Base-by-base conservation (phyloP, 2,888 invertebrate genomes). In the Drosophila merina region DNA sequence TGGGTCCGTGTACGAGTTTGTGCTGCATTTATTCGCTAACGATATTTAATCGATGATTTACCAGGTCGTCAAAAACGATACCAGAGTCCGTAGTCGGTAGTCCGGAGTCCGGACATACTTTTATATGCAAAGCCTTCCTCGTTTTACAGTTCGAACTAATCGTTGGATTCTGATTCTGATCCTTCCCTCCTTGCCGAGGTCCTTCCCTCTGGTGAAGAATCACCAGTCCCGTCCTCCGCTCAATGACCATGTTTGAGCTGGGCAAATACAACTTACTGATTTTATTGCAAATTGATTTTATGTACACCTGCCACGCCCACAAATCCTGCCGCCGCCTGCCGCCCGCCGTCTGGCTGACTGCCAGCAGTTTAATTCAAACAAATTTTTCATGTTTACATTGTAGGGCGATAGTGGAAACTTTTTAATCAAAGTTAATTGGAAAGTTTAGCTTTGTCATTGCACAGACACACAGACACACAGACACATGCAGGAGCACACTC, bases 211-310 rank as follows among this genome's bases (percentile, higher is more conserved):
- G 20, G 2, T 20, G 20, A 20, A 20, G 20, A 20, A 20, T 20
- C 20, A 20, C 31, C 31, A 20, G 25, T 9, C 20, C 25, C 44
- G 8, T 8, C 1, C 25, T 25, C 2, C 9, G 30, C 64, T 44
- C 25, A 10, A 44, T 44, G 44, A 45, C 68, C 66, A 74, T 79
- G 86, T 83, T 87, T 85, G 72, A 64, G 63, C 73, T 73, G 72
- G 50, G 60, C 83, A 83, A 83, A 83, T 83, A 87, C 86, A 87
- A 87, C 83, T 83, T 83, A 77, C 79, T 83, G 83, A 83, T 83
- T 83, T 83, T 82, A 83, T 83, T 87, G 83, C 88, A 87, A 87
- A 87, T 83, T 85, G 83, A 87, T 83, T 83, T 87, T 86, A 87
- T 87, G 86, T 82, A 71, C 83, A 75, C 60, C 68, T 78, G 70